phyloP scores from a whole-genome alignment of 2,113 vertebrate species.

The Sarotherodon lohbergeri region DNA sequence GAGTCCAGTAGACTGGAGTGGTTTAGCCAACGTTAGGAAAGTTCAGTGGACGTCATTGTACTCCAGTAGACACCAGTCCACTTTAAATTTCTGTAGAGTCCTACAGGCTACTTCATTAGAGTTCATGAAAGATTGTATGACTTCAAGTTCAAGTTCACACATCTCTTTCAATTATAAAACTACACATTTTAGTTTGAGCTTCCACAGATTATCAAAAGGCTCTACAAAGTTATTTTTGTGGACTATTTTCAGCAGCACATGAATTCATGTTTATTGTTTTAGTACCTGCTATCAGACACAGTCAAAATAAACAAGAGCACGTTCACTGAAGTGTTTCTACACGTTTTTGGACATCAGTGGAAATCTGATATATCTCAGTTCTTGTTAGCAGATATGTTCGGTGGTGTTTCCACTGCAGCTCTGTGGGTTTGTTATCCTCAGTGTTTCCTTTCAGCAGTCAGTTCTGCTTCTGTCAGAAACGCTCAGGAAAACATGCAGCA shows the following conservation, averaged over 20 bases:
- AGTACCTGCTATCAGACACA: not conserved
- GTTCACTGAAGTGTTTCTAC: not conserved
- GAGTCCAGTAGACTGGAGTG: not conserved
- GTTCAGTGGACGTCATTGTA: not conserved
- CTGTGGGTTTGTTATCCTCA: not conserved
- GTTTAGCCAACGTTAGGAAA: not conserved
- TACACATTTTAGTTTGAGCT: not conserved
- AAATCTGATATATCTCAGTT: not conserved
- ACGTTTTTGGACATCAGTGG: not conserved
- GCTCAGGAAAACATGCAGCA: conserved; percentile 2
- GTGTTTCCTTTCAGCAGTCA: not conserved
- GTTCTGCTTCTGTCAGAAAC: not conserved
- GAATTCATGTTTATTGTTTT: not conserved
- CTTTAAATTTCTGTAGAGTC: not conserved
- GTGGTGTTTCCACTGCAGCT: not conserved
- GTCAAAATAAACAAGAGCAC: not conserved
- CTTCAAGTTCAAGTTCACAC: not conserved
- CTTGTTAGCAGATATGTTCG: not conserved
- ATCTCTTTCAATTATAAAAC: not conserved
- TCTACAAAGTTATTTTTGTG: not conserved
- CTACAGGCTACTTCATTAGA: not conserved
- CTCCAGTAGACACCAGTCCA: not conserved
- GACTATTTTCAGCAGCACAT: not conserved
- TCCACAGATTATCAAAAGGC: not conserved
- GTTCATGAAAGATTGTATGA: not conserved